Evolutionary conservation across 2,113 vertebrate genomes (phyloP), one percentile per base, ranked within the genome.

Genomic region (Alectura lathami): DNA sequence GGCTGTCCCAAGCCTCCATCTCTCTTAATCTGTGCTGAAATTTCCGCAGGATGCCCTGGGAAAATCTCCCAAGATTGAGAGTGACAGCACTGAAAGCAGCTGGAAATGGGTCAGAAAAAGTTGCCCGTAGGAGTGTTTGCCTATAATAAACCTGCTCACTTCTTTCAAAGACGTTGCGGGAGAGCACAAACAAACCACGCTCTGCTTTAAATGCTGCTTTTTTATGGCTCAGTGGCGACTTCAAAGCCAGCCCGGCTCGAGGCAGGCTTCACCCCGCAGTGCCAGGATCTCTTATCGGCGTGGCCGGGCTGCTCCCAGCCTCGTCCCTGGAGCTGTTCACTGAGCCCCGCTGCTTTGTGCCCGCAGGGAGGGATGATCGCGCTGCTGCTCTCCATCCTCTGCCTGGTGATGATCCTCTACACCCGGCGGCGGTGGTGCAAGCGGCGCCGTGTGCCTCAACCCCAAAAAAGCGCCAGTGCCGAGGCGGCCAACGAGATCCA

Each of bases 401-500:
- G 99, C 96, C 97, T 99, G 88, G 99, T 99, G 54, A 98, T 99
- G 97, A 99, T 99, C 97, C 98, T 99, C 29, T 99, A 99, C 97
- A 99, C 99, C 1, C 98, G 99, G 15, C 97, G 99, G 69, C 99
- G 99, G 9, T 99, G 99, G 99, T 99, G 99, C 92, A 99, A 99
- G 94, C 98, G 99, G 48, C 98, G 99, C 43, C 98, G 99, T 5
- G 99, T 99, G 45, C 99, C 99, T 2, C 99, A 99, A 96, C 99
- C 99, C 8, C 99, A 99, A 98, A 99, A 99, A 94, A 99, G 99
- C 0, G 99, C 99, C 84, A 99, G 99, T 1, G 99, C 99, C 0
- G 99, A 99, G 94, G 99, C 99, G 0, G 99, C 99, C 96, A 99
- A 99, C 6, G 99, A 99, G 98, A 99, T 99, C 93, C 99, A 99